phyloP scores from a whole-genome alignment of 1,140 invertebrate species.

The Eciton burchellii region DNA sequence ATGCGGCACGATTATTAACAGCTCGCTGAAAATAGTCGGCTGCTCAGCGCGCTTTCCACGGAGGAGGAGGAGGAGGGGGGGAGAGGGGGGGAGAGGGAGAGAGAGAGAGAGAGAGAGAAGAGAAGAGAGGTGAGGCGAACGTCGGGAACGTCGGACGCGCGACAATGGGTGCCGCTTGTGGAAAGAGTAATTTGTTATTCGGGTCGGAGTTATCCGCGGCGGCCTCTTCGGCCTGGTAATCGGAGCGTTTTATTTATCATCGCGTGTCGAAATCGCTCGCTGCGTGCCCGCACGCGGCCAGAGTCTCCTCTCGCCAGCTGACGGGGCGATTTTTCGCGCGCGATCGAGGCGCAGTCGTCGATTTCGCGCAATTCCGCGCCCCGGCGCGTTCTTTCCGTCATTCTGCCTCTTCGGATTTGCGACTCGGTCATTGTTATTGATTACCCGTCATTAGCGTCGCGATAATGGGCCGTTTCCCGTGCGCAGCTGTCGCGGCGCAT shows the following conservation, averaged over 20 bases:
- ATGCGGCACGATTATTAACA: too few relatives aligned
- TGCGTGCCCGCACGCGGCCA: not conserved
- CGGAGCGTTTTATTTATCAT: not conserved
- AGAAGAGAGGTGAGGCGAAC: too few relatives aligned
- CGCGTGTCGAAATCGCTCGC: constrained; percentile 6
- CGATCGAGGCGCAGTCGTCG: not conserved
- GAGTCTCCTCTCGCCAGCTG: not conserved
- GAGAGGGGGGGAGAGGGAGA: too few relatives aligned
- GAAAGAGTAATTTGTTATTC: not conserved
- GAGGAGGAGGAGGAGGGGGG: too few relatives aligned
- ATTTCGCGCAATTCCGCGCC: not conserved
- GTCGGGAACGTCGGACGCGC: not conserved
- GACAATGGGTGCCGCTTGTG: not conserved
- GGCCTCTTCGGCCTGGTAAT: too few relatives aligned
- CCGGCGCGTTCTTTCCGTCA: not conserved
- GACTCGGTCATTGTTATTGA: constrained; percentile 21
- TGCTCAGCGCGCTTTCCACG: too few relatives aligned
- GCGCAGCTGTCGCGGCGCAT: constrained; percentile 11
- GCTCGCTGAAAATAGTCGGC: too few relatives aligned
- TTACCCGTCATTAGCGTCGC: not conserved
- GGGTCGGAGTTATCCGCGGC: not conserved
- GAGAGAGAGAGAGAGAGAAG: too few relatives aligned
- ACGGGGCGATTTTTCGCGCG: too few relatives aligned
- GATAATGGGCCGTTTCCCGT: not conserved
- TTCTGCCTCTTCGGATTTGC: not conserved